These are phyloP conservation scores for Phyllostomus discolor DNA, from an alignment of 2,113 vertebrate genomes.

Conservation along the genomic window DNA sequence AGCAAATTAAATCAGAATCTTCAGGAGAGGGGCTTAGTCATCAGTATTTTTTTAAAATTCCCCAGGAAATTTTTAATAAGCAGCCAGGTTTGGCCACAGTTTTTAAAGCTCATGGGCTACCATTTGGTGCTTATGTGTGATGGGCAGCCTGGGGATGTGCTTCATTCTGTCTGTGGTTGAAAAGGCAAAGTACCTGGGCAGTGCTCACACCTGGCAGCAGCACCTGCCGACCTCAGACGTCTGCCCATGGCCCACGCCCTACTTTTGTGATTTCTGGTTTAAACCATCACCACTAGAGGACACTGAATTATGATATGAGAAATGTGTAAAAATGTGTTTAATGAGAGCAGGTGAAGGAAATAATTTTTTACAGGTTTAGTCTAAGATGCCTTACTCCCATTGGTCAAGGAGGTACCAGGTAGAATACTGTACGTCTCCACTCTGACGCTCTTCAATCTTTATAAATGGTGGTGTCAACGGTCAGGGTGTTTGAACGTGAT, in stretches of 20 bases:
- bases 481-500: background rate
- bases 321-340: background rate
- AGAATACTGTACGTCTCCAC: background rate
- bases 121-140: background rate
- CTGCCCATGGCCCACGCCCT: background rate
- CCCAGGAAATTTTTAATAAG: background rate
- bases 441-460: background rate
- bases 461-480: conserved; percentile 1
- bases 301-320: background rate
- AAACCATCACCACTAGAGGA: background rate
- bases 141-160: background rate
- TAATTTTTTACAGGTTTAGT: background rate
- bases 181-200: background rate
- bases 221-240: background rate
- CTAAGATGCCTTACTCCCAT: background rate
- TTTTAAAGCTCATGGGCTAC: background rate
- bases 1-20: background rate
- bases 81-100: background rate
- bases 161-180: background rate
- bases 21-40: background rate
- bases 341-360: background rate
- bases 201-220: background rate
- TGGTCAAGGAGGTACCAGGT: background rate
- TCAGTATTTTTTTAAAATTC: background rate
- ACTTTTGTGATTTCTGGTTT: background rate